A percentile compares a stretch with the other conserved stretches of the same genome.
Evolutionary conservation across 2,888 invertebrate species (phyloP).

Genomic region (Epistrophella euchroma): DNA sequence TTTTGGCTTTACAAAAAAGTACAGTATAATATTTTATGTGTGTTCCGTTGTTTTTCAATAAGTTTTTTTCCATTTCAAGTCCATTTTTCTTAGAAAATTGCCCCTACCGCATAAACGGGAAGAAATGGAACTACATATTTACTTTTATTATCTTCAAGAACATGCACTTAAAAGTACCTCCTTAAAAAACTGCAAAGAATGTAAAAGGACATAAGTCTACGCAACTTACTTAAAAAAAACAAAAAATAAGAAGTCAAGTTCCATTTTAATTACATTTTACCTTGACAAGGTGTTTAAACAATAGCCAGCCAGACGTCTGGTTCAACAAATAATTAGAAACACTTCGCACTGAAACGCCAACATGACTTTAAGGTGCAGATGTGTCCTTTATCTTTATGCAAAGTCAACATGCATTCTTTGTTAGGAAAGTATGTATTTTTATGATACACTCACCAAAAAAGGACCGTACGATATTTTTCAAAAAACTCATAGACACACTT

Average conservation of each 20-base stretch:
- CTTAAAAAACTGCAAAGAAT: neutral
- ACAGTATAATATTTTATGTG: no score
- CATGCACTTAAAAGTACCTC: no score
- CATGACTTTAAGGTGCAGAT: neutral
- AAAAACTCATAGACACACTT: no score
- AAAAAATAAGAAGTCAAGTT: neutral
- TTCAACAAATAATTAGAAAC: neutral
- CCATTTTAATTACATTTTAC: neutral
- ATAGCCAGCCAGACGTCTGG: conserved; percentile 9
- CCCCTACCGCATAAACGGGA: no score
- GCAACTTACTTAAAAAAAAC: neutral
- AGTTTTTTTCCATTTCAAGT: no score
- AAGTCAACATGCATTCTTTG: neutral
- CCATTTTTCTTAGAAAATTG: no score
- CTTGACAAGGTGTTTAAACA: conserved; percentile 17
- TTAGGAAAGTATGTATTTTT: neutral
- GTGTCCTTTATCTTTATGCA: neutral
- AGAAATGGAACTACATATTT: no score
- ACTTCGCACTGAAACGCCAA: neutral
- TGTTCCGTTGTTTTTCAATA: no score
- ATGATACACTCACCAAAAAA: no score
- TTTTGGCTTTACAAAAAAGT: no score
- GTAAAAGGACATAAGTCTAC: neutral
- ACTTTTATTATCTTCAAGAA: no score
- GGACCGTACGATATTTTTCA: no score